These are phyloP conservation scores for Condylura cristata DNA, from an alignment of 2,113 vertebrate genomes.

Conservation along the genomic window DNA sequence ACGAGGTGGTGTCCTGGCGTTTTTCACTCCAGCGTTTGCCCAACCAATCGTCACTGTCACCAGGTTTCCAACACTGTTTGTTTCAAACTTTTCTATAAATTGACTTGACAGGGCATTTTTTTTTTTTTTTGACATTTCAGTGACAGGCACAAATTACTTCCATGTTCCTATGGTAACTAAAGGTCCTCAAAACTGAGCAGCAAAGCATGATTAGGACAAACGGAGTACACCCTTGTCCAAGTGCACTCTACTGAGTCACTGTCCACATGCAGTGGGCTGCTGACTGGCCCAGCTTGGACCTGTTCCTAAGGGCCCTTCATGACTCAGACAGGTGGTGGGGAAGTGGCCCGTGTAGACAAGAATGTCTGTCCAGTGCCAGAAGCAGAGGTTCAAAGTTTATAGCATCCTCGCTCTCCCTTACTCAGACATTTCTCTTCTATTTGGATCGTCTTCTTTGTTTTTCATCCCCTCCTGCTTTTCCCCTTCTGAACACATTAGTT, in stretches of 20 bases:
- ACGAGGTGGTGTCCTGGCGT: background rate
- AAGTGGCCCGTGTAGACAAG: background rate
- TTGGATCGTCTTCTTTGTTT: conserved; percentile 74
- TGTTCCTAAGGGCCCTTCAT: background rate
- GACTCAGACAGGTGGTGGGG: background rate
- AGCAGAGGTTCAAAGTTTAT: conserved; percentile 55
- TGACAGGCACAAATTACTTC: background rate
- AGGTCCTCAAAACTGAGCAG: conserved; percentile 35
- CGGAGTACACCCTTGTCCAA: background rate
- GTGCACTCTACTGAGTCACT: background rate
- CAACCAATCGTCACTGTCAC: background rate
- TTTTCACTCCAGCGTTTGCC: background rate
- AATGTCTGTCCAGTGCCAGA: background rate
- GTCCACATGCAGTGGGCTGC: background rate
- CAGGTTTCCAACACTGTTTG: background rate
- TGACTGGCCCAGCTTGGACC: background rate
- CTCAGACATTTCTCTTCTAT: conserved; percentile 62
- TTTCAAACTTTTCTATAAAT: conserved; percentile 23
- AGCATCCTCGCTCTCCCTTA: conserved; percentile 7
- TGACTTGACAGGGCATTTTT: background rate
- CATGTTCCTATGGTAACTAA: conserved; percentile 4
- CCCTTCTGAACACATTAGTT: conserved; percentile 80
- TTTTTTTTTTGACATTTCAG: conserved; percentile 32
- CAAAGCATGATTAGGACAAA: conserved; percentile 52
- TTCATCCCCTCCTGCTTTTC: conserved; percentile 69